phyloP scores from a whole-genome alignment of 2,797 vertebrate genomes.

The Fistularia tabacaria region DNA sequence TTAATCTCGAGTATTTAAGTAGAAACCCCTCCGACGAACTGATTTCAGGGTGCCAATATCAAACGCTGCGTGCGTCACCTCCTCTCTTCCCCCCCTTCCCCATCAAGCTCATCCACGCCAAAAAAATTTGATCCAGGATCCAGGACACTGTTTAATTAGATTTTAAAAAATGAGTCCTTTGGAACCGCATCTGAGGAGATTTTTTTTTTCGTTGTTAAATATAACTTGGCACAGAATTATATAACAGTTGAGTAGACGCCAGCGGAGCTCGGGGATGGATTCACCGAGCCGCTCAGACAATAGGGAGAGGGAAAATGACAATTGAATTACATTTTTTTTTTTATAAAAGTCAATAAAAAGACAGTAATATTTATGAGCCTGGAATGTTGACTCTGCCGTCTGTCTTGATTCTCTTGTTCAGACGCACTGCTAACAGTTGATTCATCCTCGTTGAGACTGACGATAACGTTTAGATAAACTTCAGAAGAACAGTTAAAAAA shows the following conservation, averaged over 20 bases:
- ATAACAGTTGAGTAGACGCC: constrained; percentile 46
- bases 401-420: constrained; percentile 21
- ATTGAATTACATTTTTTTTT: too few relatives aligned
- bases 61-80: constrained; percentile 10
- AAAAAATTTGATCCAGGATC: constrained; percentile 32
- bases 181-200: constrained; percentile 57
- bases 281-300: constrained; percentile 7
- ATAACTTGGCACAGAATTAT: constrained; percentile 57
- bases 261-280: constrained; percentile 29
- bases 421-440: constrained; percentile 33
- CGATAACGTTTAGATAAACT: constrained; percentile 39
- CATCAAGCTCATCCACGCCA: constrained; percentile 47
- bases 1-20: not conserved
- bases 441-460: constrained; percentile 34
- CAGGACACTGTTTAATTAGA: constrained; percentile 53
- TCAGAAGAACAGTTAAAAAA: constrained; percentile 5
- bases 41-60: constrained; percentile 23
- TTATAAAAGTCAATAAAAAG: too few relatives aligned
- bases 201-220: constrained; percentile 51
- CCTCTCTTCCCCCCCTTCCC: constrained; percentile 22
- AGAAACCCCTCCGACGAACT: too few relatives aligned
- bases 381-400: not conserved
- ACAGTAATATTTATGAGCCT: too few relatives aligned
- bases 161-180: constrained; percentile 51
- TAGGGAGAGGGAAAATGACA: not conserved